phyloP scores from a whole-genome alignment of 2,888 invertebrate species.

The Caenorhabditis drosophilae region DNA sequence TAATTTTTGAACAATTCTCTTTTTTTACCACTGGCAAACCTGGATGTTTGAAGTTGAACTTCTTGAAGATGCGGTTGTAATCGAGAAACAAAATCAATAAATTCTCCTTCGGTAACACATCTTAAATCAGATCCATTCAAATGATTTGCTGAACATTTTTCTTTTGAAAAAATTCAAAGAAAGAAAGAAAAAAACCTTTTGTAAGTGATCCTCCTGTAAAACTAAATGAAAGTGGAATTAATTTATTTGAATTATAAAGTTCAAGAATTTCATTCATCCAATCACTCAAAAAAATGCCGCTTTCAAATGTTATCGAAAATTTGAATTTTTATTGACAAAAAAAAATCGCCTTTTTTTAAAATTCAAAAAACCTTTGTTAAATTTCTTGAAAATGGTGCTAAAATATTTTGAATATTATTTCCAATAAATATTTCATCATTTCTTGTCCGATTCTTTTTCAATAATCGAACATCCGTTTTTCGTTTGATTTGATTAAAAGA shows the following conservation, averaged over 20 bases:
- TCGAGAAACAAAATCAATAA: conserved; percentile 41
- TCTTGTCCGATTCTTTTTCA: conserved; percentile 27
- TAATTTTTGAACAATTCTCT: too few species aligned
- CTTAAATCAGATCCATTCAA: conserved; percentile 49
- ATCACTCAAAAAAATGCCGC: conserved; percentile 21
- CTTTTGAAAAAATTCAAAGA: not conserved
- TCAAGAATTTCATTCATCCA: conserved; percentile 31
- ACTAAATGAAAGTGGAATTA: conserved; percentile 29
- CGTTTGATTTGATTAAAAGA: conserved; percentile 26
- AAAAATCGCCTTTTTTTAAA: conserved; percentile 2
- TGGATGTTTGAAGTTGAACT: conserved; percentile 48
- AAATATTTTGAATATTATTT: conserved; percentile 6
- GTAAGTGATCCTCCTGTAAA: conserved; percentile 47
- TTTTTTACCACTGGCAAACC: too few species aligned
- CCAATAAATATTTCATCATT: conserved; percentile 14
- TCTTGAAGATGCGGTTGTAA: conserved; percentile 49
- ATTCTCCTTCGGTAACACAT: conserved; percentile 35
- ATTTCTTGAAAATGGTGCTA: conserved; percentile 23
- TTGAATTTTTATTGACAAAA: not conserved
- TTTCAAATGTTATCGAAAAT: conserved; percentile 36
- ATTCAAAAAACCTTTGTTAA: conserved; percentile 15
- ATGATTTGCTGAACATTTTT: conserved; percentile 11
- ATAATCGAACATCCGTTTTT: conserved; percentile 23
- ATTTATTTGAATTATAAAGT: conserved; percentile 18
- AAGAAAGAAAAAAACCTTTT: conserved; percentile 9